phyloP scores from a whole-genome alignment of 2,888 invertebrate genomes.

The Pilophorus perplexus region DNA sequence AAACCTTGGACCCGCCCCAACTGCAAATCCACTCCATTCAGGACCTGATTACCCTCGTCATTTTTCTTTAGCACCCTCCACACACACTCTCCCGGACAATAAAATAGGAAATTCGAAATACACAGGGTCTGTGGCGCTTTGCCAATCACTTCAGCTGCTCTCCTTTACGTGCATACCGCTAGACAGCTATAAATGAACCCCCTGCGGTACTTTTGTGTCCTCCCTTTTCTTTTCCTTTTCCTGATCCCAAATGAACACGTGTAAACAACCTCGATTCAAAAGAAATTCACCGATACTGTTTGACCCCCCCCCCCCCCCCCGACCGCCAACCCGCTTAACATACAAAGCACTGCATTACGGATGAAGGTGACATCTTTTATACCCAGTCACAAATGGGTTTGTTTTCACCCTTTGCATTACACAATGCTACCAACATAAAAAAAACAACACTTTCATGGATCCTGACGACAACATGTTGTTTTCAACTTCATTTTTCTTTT shows the following conservation, averaged over 20 bases:
- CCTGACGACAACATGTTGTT: no score
- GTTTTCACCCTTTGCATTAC: no score
- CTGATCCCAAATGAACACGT: background rate
- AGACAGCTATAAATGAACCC: conserved; percentile 5
- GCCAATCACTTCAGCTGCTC: conserved; percentile 10
- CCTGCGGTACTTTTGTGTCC: background rate
- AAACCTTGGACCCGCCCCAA: conserved; percentile 11
- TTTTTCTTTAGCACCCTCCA: conserved; percentile 9
- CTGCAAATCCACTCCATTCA: conserved; percentile 31
- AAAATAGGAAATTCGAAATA: conserved; percentile 31
- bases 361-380: no score
- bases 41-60: conserved; percentile 26
- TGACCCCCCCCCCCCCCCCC: no score
- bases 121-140: conserved; percentile 6
- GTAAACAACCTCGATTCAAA: conserved; percentile 10
- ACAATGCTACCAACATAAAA: no score
- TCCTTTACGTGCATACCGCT: background rate
- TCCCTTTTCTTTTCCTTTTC: background rate
- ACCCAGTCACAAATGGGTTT: no score
- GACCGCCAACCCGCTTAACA: no score
- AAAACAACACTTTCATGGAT: no score
- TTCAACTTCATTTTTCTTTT: no score
- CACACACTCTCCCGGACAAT: background rate
- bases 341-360: no score
- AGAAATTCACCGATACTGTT: no score